These are phyloP conservation scores for Mormyrops boulengeri DNA, from an alignment of 2,797 vertebrate genomes.

Conservation along the genomic window DNA sequence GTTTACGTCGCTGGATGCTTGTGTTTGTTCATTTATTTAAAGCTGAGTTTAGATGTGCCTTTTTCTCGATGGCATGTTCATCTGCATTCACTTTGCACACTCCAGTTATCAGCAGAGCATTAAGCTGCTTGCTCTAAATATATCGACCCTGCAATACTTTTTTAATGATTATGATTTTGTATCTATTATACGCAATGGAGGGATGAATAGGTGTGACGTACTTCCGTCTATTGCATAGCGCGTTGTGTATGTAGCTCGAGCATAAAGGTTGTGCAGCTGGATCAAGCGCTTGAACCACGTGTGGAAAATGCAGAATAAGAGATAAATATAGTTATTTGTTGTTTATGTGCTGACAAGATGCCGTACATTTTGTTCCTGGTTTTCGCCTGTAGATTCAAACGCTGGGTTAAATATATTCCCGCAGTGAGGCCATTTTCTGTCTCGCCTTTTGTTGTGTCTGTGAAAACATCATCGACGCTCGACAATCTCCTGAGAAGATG, in stretches of 20 bases:
- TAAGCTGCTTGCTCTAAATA: slow-evolving; percentile 12
- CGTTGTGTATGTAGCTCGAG: background rate
- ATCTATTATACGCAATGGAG: background rate
- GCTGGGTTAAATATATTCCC: background rate
- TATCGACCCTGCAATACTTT: background rate
- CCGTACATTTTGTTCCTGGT: background rate
- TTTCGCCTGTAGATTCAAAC: background rate
- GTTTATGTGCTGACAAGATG: background rate
- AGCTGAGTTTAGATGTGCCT: background rate
- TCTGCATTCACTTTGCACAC: background rate
- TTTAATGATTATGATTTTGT: slow-evolving; percentile 13
- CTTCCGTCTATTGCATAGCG: background rate
- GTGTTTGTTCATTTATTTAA: background rate
- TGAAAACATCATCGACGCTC: background rate
- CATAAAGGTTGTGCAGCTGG: background rate
- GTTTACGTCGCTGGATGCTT: background rate
- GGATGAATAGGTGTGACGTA: slow-evolving; percentile 8
- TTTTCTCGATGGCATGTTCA: background rate
- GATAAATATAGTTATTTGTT: slow-evolving; percentile 6
- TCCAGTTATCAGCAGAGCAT: background rate
- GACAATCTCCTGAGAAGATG: background rate
- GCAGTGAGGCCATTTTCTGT: background rate
- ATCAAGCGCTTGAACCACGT: background rate
- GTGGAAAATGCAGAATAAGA: background rate
- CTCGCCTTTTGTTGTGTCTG: background rate